Evolutionary conservation across 2,797 vertebrate species (phyloP), one percentile per base, ranked within the genome.

Genomic region (Rhyacichthys aspro): DNA sequence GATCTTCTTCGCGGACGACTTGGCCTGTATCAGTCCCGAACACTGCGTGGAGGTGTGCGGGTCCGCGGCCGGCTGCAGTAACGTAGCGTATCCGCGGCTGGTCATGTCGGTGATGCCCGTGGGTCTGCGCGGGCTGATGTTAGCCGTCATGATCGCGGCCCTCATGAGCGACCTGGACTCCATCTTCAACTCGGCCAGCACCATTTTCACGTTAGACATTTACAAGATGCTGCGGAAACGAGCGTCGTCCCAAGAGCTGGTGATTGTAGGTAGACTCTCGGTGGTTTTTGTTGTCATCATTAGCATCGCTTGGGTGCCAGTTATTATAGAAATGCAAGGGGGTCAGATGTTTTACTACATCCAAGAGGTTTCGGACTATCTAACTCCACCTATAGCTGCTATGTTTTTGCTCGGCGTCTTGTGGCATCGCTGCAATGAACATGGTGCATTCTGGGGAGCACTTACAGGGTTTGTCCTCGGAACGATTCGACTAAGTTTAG

Each of bases 331-430:
- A 84, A 98, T 98, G 96, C 97, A 98, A 84, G 95, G 96, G 9
- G 96, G 96, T 10, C 96, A 99, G 85, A 97, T 98, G 95, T 99
- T 97, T 84, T 93, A 97, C 33, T 98, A 98, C 76, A 98, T 96
- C 73, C 96, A 97, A 82, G 96, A 98, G 84, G 93, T 98, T 0
- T 93, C 95, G 0, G 94, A 95, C 67, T 99, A 98, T 74, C 86
- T 99, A 71, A 97, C 97, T 0, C 97, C 97, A 0, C 96, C 97
- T 0, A 90, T 99, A 19, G 97, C 96, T 0, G 94, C 96, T n/a
- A 88, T 98, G 7, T 99, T 99, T 82, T 81, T 99, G 48, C 91
- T 99, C 43, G 94, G 94, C 0, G 90, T 98, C 63, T 94, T 98
- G 75, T 98, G 96, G 94, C 94, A 88, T 55, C 96, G 97, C 9